Evolutionary conservation across 2,113 vertebrate species (phyloP).

Genomic region (Microcebus tavaratra): DNA sequence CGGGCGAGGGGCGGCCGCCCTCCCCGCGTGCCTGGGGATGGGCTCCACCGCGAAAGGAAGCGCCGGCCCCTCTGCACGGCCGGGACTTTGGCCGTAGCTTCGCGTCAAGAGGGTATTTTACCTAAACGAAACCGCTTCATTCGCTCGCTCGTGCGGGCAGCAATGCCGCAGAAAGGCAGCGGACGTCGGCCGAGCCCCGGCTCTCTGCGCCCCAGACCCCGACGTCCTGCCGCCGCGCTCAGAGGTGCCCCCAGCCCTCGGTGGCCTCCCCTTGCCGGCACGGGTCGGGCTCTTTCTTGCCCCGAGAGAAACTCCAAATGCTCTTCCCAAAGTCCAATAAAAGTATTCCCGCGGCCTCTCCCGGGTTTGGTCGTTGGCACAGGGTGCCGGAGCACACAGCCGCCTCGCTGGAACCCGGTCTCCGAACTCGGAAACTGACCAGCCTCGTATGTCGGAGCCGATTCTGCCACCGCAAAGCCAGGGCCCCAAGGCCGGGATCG

Average conservation of each 20-base stretch:
- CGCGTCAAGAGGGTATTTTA: conserved; percentile 74
- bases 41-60: background rate
- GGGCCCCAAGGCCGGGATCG: fast-evolving
- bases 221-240: background rate
- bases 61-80: conserved; percentile 20
- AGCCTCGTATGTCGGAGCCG: background rate
- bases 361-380: background rate
- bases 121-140: conserved; percentile 69
- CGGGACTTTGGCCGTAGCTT: conserved; percentile 51
- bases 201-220: background rate
- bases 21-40: background rate
- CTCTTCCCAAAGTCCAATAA: conserved; percentile 28
- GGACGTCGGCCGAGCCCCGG: background rate
- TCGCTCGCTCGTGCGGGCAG: conserved; percentile 57
- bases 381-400: background rate
- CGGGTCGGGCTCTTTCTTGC: background rate
- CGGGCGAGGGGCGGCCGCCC: background rate
- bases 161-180: background rate
- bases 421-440: background rate
- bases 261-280: background rate
- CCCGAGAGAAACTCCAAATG: conserved; percentile 33
- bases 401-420: conserved; percentile 66
- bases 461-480: background rate
- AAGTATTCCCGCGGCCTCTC: conserved; percentile 28
- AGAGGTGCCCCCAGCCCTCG: background rate